Evolutionary conservation across 1,140 invertebrate species (phyloP).

Genomic region (Apis cerana): DNA sequence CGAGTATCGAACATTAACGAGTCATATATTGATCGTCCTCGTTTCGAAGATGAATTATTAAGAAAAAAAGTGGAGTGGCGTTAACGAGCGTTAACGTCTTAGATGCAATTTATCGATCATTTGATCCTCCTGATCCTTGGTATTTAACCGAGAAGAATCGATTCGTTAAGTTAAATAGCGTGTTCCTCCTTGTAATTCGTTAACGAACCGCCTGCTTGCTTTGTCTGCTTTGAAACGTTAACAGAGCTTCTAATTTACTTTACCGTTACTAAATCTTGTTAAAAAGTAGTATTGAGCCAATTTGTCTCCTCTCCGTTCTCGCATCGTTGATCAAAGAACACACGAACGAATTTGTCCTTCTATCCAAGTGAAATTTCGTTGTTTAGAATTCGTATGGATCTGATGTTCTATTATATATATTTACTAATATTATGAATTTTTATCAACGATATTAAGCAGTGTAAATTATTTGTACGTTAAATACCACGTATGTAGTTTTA

Average conservation of each 20-base stretch:
- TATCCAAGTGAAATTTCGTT: not conserved
- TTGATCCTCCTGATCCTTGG: no score
- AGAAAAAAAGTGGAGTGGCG: not conserved
- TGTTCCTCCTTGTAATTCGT: constrained; percentile 47
- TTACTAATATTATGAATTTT: no score
- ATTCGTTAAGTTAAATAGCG: constrained; percentile 1
- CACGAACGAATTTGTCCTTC: not conserved
- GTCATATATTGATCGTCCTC: not conserved
- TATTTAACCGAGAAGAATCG: not conserved
- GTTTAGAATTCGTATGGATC: no score
- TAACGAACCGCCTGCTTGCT: constrained; percentile 49
- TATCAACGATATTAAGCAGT: no score
- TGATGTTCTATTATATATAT: no score
- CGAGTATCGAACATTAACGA: not conserved
- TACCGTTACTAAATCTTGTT: not conserved
- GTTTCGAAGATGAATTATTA: not conserved
- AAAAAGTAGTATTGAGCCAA: not conserved
- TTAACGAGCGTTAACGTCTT: not conserved
- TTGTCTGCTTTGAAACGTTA: constrained; percentile 28
- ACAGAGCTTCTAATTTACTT: constrained; percentile 38
- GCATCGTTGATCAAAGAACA: not conserved
- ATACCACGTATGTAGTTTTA: no score
- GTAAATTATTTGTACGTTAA: no score
- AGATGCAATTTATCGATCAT: not conserved
- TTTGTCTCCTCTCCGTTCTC: not conserved